A percentile compares a stretch with the other conserved stretches of the same genome.
These are phyloP conservation scores for Erithacus rubecula DNA, from an alignment of 2,797 vertebrate genomes.

Conservation along the genomic window DNA sequence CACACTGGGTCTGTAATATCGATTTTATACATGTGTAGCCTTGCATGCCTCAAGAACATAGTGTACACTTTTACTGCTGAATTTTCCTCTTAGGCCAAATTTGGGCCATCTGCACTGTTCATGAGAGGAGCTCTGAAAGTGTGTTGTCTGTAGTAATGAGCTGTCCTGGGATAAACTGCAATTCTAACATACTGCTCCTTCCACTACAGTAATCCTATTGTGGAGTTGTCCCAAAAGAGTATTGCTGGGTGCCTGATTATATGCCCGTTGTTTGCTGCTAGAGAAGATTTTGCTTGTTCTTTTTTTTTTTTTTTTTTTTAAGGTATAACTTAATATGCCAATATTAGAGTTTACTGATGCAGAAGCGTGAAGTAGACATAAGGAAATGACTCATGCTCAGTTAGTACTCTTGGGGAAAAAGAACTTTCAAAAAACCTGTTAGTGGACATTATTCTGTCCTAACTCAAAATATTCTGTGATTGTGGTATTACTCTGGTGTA, in stretches of 20 bases:
- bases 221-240: not conserved
- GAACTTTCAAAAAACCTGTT: not conserved
- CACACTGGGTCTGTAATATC: not conserved
- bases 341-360: not conserved
- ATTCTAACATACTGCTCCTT: not conserved
- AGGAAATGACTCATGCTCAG: not conserved
- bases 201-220: slow-evolving; percentile 21
- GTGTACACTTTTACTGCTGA: not conserved
- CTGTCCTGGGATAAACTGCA: slow-evolving; percentile 44
- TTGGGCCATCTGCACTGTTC: not conserved
- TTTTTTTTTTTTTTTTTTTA: not conserved
- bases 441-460: not conserved
- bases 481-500: not conserved
- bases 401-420: not conserved
- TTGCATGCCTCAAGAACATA: not conserved
- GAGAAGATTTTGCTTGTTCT: not conserved
- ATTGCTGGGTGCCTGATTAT: not conserved
- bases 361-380: not conserved
- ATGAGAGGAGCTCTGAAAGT: slow-evolving; percentile 23
- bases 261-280: not conserved
- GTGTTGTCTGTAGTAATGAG: not conserved
- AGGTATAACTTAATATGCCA: not conserved
- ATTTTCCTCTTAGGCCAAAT: not conserved
- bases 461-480: not conserved
- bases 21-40: not conserved